Conservation (phyloP, 2,113 vertebrate species). For the Tachycineta bicolor region DNA sequence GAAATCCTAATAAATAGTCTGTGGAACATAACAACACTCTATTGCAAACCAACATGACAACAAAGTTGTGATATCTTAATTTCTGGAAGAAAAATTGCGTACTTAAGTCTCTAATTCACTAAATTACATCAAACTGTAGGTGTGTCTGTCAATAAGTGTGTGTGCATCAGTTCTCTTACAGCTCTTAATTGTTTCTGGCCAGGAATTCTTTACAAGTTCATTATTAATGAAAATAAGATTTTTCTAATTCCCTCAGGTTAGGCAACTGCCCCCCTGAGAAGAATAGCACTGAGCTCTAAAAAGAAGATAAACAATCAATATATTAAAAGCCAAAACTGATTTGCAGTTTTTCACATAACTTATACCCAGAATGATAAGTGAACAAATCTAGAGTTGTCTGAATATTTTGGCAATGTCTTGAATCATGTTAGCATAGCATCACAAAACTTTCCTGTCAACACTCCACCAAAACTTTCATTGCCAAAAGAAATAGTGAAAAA, state of each 20-base stretch:
- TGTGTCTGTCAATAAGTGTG: background rate
- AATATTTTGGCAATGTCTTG: background rate
- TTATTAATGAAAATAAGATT: background rate
- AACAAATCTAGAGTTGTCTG: background rate
- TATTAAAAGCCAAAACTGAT: background rate
- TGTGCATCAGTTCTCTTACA: background rate
- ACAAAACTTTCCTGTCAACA: background rate
- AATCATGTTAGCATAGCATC: background rate
- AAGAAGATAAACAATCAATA: background rate
- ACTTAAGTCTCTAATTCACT: background rate
- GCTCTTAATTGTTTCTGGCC: background rate
- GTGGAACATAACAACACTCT: background rate
- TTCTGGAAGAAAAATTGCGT: background rate
- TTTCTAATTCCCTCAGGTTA: background rate
- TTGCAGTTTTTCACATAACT: too few species aligned
- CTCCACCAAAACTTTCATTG: background rate
- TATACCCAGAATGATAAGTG: background rate
- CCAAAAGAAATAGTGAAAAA: background rate
- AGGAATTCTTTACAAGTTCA: background rate
- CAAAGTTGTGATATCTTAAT: background rate
- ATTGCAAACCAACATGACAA: background rate
- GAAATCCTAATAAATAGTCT: background rate
- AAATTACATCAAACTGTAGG: background rate
- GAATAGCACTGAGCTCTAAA: background rate
- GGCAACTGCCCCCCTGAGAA: background rate